These are phyloP conservation scores for Brachystomella parvula DNA, from an alignment of 1,140 invertebrate species.

Conservation along the genomic window DNA sequence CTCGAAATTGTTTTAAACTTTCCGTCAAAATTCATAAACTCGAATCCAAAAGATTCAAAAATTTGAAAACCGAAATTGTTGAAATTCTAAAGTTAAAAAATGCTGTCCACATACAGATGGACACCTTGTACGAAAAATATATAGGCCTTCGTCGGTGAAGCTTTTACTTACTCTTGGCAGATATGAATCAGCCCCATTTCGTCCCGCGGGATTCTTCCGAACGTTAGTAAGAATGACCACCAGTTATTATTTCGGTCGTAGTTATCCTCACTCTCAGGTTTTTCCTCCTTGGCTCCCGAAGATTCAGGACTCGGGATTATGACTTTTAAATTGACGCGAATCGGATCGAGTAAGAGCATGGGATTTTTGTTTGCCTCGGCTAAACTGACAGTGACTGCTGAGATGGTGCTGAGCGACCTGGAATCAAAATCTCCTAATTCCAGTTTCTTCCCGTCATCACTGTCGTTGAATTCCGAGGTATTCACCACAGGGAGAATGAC, in stretches of 20 bases:
- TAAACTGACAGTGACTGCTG: neutral
- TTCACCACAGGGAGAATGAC: constrained; percentile 9
- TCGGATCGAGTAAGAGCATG: neutral
- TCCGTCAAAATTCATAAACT: neutral
- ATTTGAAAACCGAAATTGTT: constrained; percentile 6
- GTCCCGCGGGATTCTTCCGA: constrained; percentile 29
- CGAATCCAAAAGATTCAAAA: neutral
- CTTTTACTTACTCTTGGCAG: constrained; percentile 35
- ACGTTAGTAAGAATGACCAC: constrained; percentile 29
- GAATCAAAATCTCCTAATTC: neutral
- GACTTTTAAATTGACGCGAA: neutral
- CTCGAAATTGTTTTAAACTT: neutral
- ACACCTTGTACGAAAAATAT: too few relatives aligned
- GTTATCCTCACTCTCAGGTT: neutral
- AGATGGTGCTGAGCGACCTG: too few relatives aligned
- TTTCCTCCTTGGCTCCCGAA: neutral
- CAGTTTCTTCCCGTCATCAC: neutral
- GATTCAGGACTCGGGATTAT: neutral
- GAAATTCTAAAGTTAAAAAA: too few relatives aligned
- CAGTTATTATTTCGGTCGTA: constrained; percentile 15
- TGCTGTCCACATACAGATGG: too few relatives aligned
- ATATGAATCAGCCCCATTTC: constrained; percentile 37
- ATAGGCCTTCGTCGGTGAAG: too few relatives aligned
- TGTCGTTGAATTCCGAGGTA: neutral
- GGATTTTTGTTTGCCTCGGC: neutral